Evolutionary conservation across 2,888 invertebrate genomes (phyloP), one percentile per base, ranked within the genome.

Genomic region (Bembecia ichneumoniformis): DNA sequence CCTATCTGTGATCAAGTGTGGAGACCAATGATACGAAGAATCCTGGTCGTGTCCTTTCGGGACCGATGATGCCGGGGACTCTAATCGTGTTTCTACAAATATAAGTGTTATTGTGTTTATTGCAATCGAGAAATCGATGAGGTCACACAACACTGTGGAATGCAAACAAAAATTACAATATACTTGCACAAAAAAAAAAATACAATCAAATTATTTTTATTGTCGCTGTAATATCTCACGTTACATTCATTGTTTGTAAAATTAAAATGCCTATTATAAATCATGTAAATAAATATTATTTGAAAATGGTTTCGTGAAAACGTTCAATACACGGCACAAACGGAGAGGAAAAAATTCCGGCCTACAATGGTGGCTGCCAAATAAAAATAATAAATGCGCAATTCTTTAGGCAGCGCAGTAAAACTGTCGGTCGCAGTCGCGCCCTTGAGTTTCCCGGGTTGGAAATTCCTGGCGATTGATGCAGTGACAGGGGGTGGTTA

Each of bases 341-440:
- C 61, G 59, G 59, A 69, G 61, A 76, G 71, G 68, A 71, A 75
- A 77, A 77, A 71, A 58, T 49, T 54, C 52, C 55, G 50, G 57
- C 59, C 60, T 60, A 76, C 76, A 79, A 76, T 74, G 71, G 72
- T 53, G 70, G 68, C 70, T 66, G 64, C 74, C 71, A 70, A 75
- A 84, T 84, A 84, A 84, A 84, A 76, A 84, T 82, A 84, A 83
- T 80, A 82, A 84, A 86, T 79, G 82, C 70, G 75, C 82, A 69
- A 83, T 86, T 78, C 77, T 82, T 86, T 84, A 83, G 65, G 64
- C 69, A 66, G 70, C 72, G 82, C 66, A 82, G 82, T 84, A 80
- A 84, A 84, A 74, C 74, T 82, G 84, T 83, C 84, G 71, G 69
- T 58, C 60, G 61, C 83, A 83, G 61, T 62, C 71, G 74, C 61